Evolutionary conservation across 2,113 vertebrate genomes (phyloP), one percentile per base, ranked within the genome.

Genomic region (Ivindomyrus marchei): DNA sequence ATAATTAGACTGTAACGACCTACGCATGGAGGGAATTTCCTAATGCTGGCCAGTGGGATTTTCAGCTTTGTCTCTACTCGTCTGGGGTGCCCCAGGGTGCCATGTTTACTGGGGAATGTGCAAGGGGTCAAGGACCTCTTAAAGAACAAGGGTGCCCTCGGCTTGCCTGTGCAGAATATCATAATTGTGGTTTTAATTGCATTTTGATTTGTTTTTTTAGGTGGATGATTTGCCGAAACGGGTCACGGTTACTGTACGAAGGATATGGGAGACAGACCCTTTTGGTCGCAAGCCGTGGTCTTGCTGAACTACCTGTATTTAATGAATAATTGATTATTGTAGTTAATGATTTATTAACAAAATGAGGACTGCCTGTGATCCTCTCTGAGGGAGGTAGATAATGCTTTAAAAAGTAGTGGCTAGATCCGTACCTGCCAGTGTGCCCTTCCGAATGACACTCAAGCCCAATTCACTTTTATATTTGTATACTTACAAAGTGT

Each of bases 271-370:
- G 15, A 80, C 36, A 15, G 74, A 42, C 31, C 31, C 36, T 80
- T 80, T 80, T 42, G 74, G 36, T 80, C 74, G 19, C 36, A 80
- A 80, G 74, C 74, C 36, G 36, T 42, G 74, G 74, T 80, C 74
- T 39, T 36, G 74, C 74, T 39, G 36, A 80, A 80, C 74, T 80
- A 80, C 74, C 36, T 80, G 36, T 80, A 80, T 42, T 80, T 80
- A 80, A 80, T 80, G 74, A 80, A 80, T 80, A 80, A 42, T 42
- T 80, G 74, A 80, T 39, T 42, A 80, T 80, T 80, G 74, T 80
- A 80, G 74, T 80, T 80, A 80, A 80, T 80, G 74, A 80, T 80
- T 80, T 80, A 80, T 80, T 80, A 80, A 80, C 36, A 80, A 19
- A 80, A 80, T 70, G 62, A 70, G 36, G 36, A 42, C 36, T 80